These are phyloP conservation scores for Chrysoperla carnea DNA, from an alignment of 1,140 invertebrate species.

Conservation along the genomic window DNA sequence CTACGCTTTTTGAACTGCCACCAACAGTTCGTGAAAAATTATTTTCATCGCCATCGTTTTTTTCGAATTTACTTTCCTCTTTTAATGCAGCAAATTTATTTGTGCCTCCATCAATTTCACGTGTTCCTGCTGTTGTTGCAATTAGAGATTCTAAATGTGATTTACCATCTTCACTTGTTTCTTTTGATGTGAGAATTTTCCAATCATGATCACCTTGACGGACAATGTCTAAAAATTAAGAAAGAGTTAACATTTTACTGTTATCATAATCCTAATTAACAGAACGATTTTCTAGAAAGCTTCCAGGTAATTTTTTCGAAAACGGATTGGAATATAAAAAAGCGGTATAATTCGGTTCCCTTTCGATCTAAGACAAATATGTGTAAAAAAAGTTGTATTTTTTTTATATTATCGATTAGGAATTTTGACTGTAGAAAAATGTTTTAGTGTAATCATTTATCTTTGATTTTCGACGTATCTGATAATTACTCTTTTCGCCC, in stretches of 20 bases:
- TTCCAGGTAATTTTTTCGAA: no score
- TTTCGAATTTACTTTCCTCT: slow-evolving; percentile 31
- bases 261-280: neutral
- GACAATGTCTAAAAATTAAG: neutral
- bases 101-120: slow-evolving; percentile 37
- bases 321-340: no score
- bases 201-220: slow-evolving; percentile 20
- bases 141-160: slow-evolving; percentile 19
- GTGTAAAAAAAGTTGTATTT: no score
- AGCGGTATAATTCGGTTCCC: no score
- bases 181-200: slow-evolving; percentile 24
- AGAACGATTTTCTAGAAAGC: neutral
- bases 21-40: slow-evolving; percentile 37
- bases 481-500: no score
- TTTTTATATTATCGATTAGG: no score
- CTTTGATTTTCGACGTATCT: no score
- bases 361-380: no score
- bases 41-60: slow-evolving; percentile 39
- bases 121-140: slow-evolving; percentile 24
- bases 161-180: slow-evolving; percentile 26
- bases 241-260: neutral
- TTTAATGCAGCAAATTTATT: slow-evolving; percentile 37
- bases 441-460: no score
- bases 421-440: no score
- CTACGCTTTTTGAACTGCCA: slow-evolving; percentile 31